Evolutionary conservation across 2,888 invertebrate species (phyloP), one percentile per base, ranked within the genome.

Genomic region (Salpingus planirostris): DNA sequence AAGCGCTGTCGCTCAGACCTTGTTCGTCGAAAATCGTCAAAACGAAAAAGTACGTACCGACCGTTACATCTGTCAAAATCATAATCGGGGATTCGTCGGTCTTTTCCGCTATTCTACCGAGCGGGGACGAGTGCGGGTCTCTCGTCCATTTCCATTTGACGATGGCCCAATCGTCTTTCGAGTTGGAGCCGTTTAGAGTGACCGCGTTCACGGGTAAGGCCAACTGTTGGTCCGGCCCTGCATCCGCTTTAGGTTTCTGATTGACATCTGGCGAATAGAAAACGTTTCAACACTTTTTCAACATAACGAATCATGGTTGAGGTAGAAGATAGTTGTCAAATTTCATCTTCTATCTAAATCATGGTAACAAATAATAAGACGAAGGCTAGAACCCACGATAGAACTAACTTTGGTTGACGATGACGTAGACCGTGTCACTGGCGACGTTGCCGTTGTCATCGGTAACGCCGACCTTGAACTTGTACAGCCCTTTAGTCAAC

Each of bases 261-360:
- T 95, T 95, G 62, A 83, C 80, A 63, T 88, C 92, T 91, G 60
- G n/a, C n/a, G n/a, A n/a, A n/a, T n/a, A n/a, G n/a, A n/a, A n/a
- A n/a, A n/a, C n/a, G n/a, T n/a, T n/a, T n/a, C n/a, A n/a, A n/a
- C n/a, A n/a, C n/a, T n/a, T n/a, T n/a, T n/a, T n/a, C n/a, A n/a
- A n/a, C n/a, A n/a, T n/a, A n/a, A n/a, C n/a, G n/a, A n/a, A n/a
- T n/a, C n/a, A n/a, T n/a, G n/a, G n/a, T n/a, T n/a, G n/a, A n/a
- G n/a, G n/a, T n/a, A n/a, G n/a, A n/a, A n/a, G n/a, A n/a, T n/a
- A n/a, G n/a, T n/a, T n/a, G n/a, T n/a, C n/a, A n/a, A n/a, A n/a
- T n/a, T n/a, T n/a, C n/a, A n/a, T n/a, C n/a, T n/a, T n/a, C n/a
- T n/a, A n/a, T n/a, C n/a, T n/a, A n/a, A n/a, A n/a, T n/a, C n/a